Evolutionary conservation across 2,113 vertebrate species (phyloP), one percentile per base, ranked within the genome.

Genomic region (Nannospalax galili): DNA sequence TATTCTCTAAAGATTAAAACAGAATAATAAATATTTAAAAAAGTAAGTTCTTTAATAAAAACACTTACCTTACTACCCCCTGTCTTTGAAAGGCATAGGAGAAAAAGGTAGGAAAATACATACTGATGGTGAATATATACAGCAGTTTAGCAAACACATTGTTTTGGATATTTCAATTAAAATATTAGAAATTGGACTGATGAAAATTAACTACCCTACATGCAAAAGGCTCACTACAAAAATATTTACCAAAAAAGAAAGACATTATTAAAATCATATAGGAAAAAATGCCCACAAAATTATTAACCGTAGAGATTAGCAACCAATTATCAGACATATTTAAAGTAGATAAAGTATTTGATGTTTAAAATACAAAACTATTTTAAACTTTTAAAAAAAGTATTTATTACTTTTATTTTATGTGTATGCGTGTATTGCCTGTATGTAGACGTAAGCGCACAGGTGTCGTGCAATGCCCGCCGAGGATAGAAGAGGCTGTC

Each of bases 61-160:
- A 79, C 78, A 97, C 99, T 99, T 99, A 99, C 99, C 99, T 99
- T 98, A 99, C 99, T 97, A 99, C 98, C 48, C 99, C 99, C 98
- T 99, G 99, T 98, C 99, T 99, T 99, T 98, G 99, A 90, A 97
- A 96, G 98, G 98, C 98, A 98, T 98, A 99, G 98, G 98, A 98
- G 94, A 98, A 97, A 98, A 95, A 87, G 97, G 96, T 97, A 98
- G 91, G 98, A 95, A 98, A 97, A 98, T 97, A 98, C 86, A 97
- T 98, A 98, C 75, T 97, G 97, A 80, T 94, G 52, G 72, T 56
- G 20, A 95, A 78, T 79, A 91, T 84, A 86, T 26, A 40, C 28
- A 90, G 75, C 12, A 87, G 32, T 93, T 96, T 87, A 40, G 48
- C 65, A 91, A 88, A 84, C 22, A 75, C 9, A 74, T 15, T 74